Base-by-base conservation (phyloP, 2,888 invertebrate genomes). In the Hybos culiciformis region DNA sequence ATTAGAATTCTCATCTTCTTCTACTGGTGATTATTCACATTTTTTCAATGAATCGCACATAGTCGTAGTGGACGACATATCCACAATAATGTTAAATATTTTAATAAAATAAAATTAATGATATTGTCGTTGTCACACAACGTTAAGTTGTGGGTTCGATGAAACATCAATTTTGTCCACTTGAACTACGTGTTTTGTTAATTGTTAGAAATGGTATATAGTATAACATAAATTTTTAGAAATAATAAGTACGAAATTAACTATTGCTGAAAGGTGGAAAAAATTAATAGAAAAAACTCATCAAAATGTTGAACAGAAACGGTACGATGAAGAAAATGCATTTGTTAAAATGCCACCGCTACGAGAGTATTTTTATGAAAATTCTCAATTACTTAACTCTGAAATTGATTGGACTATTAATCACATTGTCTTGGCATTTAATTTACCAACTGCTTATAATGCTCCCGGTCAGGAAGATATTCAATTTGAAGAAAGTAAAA, bases 191-290 rank as follows among this genome's bases (percentile, higher is more conserved):
- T 7, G 17, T 7, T 33, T 17, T 8, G n/a, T 37, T 20, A 14
- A n/a, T 20, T 21, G 12, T 21, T 21, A 37, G 11, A 20, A 31
- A 18, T 15, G 3, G 7, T 15, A n/a, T 44, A 37, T 9, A 5
- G 19, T 23, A 11, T 29, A 24, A 14, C 38, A 12, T 29, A 15
- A 23, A 23, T 31, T n/a, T 40, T 26, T 18, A 21, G 11, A 21
- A 18, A 17, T 32, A n/a, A n/a, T n/a, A 47, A 44, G 42, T 9
- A 21, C 38, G 59, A 70, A 47, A 64, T 67, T 62, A 58, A 71
- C 11, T 71, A 77, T 63, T 72, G 73, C 54, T 63, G 75, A 45
- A 62, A 74, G 56, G 64, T 78, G 70, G 77, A 76, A 17, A 60
- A 71, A 55, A 59, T 69, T 58, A 63, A 68, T 48, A 54, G 67